Percentiles rank a stretch among this genome's conserved stretches.
These are phyloP conservation scores for Psammodynastes pulverulentus DNA, from an alignment of 2,113 vertebrate species.

Conservation along the genomic window DNA sequence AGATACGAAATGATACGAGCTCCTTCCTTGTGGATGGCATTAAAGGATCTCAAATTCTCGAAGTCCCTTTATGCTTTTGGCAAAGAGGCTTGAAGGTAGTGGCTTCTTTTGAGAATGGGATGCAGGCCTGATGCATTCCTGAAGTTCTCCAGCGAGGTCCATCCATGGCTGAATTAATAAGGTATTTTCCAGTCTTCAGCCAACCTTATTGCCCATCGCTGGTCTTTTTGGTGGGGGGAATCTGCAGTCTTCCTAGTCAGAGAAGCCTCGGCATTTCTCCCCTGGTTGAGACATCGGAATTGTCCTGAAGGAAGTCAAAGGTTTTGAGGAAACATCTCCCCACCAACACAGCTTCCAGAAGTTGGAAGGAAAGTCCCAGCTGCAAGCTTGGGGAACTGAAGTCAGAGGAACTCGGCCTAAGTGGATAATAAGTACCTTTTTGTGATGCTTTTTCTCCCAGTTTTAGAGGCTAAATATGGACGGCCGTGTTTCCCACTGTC, in stretches of 20 bases:
- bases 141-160: no score
- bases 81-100: neutral
- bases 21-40: neutral
- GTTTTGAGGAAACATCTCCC: neutral
- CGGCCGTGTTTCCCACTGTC: slow-evolving; percentile 31
- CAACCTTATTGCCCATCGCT: neutral
- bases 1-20: neutral
- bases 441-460: slow-evolving; percentile 3
- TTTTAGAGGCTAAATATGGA: slow-evolving; percentile 36
- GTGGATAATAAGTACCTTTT: neutral
- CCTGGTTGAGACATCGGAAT: neutral
- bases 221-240: neutral
- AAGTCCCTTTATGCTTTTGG: neutral
- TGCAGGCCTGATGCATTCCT: neutral
- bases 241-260: neutral
- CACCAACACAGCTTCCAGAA: neutral
- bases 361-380: neutral
- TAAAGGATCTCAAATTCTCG: neutral
- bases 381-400: neutral
- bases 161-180: neutral
- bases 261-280: neutral
- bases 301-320: neutral
- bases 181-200: neutral
- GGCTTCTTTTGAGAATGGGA: neutral
- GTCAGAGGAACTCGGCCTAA: neutral